phyloP scores from a whole-genome alignment of 2,888 invertebrate species.

The Amphipyra tragopoginis region DNA sequence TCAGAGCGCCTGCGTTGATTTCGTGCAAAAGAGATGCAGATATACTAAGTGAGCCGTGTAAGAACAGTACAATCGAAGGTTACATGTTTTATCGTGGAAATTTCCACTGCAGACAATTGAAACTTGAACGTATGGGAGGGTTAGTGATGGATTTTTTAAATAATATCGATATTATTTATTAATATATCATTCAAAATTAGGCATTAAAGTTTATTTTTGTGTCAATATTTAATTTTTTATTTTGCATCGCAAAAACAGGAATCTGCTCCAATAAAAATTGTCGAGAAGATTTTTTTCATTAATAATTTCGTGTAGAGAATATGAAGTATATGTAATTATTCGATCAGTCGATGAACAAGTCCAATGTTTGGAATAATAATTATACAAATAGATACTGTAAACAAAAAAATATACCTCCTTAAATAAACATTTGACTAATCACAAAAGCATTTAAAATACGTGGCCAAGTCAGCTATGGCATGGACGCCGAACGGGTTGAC shows the following conservation, averaged over 20 bases:
- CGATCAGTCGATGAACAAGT: neutral
- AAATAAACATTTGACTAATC: slow-evolving; percentile 20
- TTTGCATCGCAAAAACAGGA: neutral
- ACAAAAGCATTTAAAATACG: slow-evolving; percentile 20
- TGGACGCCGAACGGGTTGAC: slow-evolving; percentile 45
- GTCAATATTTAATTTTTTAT: neutral
- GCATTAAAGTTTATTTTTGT: neutral
- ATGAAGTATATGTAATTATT: too few species aligned
- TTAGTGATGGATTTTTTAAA: slow-evolving; percentile 66
- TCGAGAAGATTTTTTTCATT: too few species aligned
- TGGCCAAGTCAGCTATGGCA: slow-evolving; percentile 15
- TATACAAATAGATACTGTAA: neutral
- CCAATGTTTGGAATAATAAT: too few species aligned
- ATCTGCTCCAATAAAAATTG: too few species aligned
- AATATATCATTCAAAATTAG: neutral
- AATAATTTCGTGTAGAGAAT: too few species aligned
- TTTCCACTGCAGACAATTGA: slow-evolving; percentile 89
- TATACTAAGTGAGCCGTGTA: slow-evolving; percentile 67
- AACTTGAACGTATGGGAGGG: slow-evolving; percentile 82
- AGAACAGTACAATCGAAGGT: slow-evolving; percentile 79
- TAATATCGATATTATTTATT: slow-evolving; percentile 57
- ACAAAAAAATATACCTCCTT: too few species aligned
- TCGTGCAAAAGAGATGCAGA: slow-evolving; percentile 73
- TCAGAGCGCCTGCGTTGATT: slow-evolving; percentile 87
- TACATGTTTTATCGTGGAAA: slow-evolving; percentile 88